Evolutionary conservation across 2,113 vertebrate genomes (phyloP).

Genomic region (Probosciger aterrimus): DNA sequence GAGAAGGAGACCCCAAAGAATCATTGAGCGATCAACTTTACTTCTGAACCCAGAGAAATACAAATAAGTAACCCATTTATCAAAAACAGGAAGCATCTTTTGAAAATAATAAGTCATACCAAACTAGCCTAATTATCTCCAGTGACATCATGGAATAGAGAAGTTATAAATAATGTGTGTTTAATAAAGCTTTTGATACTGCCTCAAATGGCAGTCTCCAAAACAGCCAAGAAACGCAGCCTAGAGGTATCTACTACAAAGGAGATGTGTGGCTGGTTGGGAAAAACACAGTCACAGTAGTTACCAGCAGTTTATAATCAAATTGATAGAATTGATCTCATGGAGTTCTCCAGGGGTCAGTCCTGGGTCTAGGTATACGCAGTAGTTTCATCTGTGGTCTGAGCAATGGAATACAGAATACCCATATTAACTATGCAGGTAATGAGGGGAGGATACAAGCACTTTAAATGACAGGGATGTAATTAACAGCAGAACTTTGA

Average conservation of each 20-base stretch:
- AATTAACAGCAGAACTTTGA: not conserved
- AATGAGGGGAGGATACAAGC: not conserved
- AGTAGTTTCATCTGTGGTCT: not conserved
- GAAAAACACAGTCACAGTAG: not conserved
- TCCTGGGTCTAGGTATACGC: not conserved
- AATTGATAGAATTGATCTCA: not conserved
- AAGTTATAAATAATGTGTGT: not conserved
- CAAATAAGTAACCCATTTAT: not conserved
- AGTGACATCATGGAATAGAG: not conserved
- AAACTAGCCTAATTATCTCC: not conserved
- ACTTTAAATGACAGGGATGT: not conserved
- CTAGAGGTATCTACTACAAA: not conserved
- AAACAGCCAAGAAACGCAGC: not conserved
- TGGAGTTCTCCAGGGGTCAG: not conserved
- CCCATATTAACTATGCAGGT: not conserved
- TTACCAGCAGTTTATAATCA: not conserved
- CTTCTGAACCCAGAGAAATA: not conserved
- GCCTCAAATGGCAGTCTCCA: not conserved
- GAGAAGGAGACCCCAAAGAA: not conserved
- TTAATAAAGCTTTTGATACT: not conserved
- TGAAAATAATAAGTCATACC: not conserved
- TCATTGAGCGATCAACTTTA: not conserved
- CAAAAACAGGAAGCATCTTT: not conserved
- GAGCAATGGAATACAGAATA: not conserved
- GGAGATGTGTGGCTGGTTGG: not conserved